These are phyloP conservation scores for Typhlichthys subterraneus DNA, from an alignment of 2,797 vertebrate genomes.

Conservation along the genomic window DNA sequence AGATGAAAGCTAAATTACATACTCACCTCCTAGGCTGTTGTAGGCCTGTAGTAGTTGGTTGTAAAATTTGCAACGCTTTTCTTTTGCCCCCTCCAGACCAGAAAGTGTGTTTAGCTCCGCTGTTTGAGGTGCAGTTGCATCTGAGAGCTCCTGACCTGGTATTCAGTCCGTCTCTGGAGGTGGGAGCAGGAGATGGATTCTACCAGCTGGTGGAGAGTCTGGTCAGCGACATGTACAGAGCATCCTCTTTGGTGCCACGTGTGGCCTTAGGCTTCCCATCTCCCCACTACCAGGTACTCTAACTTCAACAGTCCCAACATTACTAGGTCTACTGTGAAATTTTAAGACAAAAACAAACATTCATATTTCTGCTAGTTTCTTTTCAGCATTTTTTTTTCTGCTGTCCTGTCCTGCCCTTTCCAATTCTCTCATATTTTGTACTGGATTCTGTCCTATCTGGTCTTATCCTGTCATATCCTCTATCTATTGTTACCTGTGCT, in stretches of 20 bases:
- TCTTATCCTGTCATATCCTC: neutral
- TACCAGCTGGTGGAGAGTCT: constrained; percentile 83
- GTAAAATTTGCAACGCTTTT: too few relatives aligned
- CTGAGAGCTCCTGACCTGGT: constrained; percentile 84
- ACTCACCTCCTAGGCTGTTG: too few relatives aligned
- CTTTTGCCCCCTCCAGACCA: constrained; percentile 69
- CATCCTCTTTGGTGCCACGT: constrained; percentile 84
- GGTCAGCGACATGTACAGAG: constrained; percentile 80
- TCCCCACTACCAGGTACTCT: constrained; percentile 88
- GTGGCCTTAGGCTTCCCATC: constrained; percentile 70
- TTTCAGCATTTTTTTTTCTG: neutral
- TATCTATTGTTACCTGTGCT: neutral
- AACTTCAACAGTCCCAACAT: neutral
- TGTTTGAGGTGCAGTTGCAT: constrained; percentile 88
- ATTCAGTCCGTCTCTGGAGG: constrained; percentile 86
- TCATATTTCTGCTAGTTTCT: too few relatives aligned
- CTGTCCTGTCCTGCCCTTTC: neutral
- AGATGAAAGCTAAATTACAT: too few relatives aligned
- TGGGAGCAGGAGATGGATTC: constrained; percentile 74
- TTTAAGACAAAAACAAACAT: too few relatives aligned
- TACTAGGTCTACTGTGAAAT: too few relatives aligned
- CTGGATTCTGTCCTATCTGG: neutral
- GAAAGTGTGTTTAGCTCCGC: constrained; percentile 71
- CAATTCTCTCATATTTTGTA: neutral
- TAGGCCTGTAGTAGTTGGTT: too few relatives aligned